phyloP scores from a whole-genome alignment of 2,113 vertebrate genomes.

The Rhabdomys dilectus region DNA sequence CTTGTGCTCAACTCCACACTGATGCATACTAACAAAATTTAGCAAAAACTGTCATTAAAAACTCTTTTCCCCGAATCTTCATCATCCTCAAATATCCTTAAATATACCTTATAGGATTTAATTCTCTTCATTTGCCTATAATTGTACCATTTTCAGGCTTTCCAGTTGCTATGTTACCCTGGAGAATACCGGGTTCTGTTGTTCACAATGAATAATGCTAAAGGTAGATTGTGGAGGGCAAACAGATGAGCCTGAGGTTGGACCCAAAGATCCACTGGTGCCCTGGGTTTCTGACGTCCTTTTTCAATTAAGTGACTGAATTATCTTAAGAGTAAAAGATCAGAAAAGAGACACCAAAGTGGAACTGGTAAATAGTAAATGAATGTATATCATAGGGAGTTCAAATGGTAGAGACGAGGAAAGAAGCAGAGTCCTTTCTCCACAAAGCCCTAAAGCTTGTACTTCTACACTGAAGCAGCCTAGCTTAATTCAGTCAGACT shows the following conservation, averaged over 20 bases:
- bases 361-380: neutral
- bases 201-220: constrained; percentile 74
- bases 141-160: neutral
- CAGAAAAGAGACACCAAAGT: neutral
- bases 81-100: neutral
- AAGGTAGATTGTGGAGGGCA: constrained; percentile 69
- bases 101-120: neutral
- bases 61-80: neutral
- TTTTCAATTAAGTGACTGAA: constrained; percentile 54
- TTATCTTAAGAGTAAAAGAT: constrained; percentile 56
- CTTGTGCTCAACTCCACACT: neutral
- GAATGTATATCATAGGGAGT: neutral
- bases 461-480: neutral
- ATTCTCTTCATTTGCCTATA: rapidly evolving
- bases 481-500: neutral
- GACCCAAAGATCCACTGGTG: neutral
- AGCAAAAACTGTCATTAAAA: neutral
- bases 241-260: constrained; percentile 82
- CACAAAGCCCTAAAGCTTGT: neutral
- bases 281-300: constrained; percentile 76
- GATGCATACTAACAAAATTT: neutral
- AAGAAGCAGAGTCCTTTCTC: neutral
- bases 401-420: neutral
- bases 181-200: constrained; percentile 79
- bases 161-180: neutral